Base-by-base conservation (phyloP, 2,797 vertebrate genomes). In the Trichosurus vulpecula region DNA sequence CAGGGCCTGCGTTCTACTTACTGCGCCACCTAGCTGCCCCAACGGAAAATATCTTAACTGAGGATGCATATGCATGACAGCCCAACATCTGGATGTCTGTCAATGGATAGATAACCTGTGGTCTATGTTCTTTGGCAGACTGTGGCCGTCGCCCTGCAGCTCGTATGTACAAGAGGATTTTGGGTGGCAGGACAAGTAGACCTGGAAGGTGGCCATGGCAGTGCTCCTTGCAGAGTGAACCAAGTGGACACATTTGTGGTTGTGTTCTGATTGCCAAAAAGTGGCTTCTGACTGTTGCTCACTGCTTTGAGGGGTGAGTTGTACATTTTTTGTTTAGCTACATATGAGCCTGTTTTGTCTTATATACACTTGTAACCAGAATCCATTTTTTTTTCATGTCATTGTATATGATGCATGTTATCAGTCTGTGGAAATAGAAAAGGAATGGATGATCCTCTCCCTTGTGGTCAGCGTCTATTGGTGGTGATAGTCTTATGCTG, bases 201-300 rank as follows among this genome's bases (percentile, higher is more conserved):
- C 99, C 98, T 0, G 99, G 99, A 30, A 99, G 99, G 3, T 99
- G 99, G 99, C 99, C 99, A 0, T 99, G 99, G 99, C 99, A 99
- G 96, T 99, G 99, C 97, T 99, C 99, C 5, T 98, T 99, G 97
- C 99, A 99, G 99, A 99, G 99, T 3, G 99, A 99, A 0, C 99
- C 99, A 56, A 99, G 99, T 0, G 99, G 99, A 0, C 99, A 99
- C 97, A 98, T 99, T 19, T 99, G 99, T 3, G 99, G 99, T 97
- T 99, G 99, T 54, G 99, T 99, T 9, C 99, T 99, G 54, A 99
- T 99, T 9, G 99, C 98, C 25, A 98, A 90, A 94, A 98, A 98
- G 95, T 99, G 99, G 99, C 99, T 99, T 2, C 98, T 99, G 87
- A 99, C 99, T 0, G 99, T 99, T 0, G 99, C 99, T 0, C 99